A percentile compares a stretch with the other conserved stretches of the same genome.
phyloP scores from a whole-genome alignment of 1,140 invertebrate genomes.

The Drosophila ohnishii region DNA sequence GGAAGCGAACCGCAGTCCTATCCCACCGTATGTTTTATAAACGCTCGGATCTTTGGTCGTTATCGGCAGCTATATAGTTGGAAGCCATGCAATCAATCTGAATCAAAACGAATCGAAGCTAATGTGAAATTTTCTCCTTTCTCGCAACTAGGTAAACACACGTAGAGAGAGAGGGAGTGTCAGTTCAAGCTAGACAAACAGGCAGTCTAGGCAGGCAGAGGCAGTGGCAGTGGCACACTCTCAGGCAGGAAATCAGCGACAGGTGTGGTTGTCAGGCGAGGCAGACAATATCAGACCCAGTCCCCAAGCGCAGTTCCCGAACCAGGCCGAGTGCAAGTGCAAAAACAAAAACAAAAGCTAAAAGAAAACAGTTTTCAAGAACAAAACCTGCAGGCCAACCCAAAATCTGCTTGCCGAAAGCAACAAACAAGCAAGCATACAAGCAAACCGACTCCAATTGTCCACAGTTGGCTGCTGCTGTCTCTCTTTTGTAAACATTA shows the following conservation, averaged over 20 bases:
- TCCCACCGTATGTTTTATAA: constrained; percentile 13
- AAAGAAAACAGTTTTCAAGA: constrained; percentile 30
- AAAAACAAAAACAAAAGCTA: constrained; percentile 4
- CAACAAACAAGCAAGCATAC: constrained; percentile 22
- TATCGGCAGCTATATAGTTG: constrained; percentile 37
- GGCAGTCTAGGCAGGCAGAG: constrained; percentile 75
- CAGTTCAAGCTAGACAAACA: constrained; percentile 78
- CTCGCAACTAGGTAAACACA: constrained; percentile 79
- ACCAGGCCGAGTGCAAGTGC: constrained; percentile 39
- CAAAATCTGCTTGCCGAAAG: constrained; percentile 26
- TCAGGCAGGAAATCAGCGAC: constrained; percentile 71
- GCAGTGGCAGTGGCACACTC: constrained; percentile 39
- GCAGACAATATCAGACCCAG: constrained; percentile 63
- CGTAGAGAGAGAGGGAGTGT: constrained; percentile 54
- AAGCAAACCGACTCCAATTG: constrained; percentile 30
- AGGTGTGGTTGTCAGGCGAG: constrained; percentile 59
- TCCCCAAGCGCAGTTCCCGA: constrained; percentile 24
- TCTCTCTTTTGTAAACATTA: constrained; percentile 62
- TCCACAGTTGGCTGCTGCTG: constrained; percentile 61
- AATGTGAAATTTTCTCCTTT: constrained; percentile 76
- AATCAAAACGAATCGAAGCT: constrained; percentile 49
- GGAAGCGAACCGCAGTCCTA: neutral
- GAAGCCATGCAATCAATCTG: constrained; percentile 34
- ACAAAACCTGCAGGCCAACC: constrained; percentile 15
- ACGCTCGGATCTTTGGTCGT: constrained; percentile 45